Percentiles rank a stretch among this genome's conserved stretches.
Evolutionary conservation across 2,888 invertebrate genomes (phyloP).

Genomic region (Nymphalis polychloros): DNA sequence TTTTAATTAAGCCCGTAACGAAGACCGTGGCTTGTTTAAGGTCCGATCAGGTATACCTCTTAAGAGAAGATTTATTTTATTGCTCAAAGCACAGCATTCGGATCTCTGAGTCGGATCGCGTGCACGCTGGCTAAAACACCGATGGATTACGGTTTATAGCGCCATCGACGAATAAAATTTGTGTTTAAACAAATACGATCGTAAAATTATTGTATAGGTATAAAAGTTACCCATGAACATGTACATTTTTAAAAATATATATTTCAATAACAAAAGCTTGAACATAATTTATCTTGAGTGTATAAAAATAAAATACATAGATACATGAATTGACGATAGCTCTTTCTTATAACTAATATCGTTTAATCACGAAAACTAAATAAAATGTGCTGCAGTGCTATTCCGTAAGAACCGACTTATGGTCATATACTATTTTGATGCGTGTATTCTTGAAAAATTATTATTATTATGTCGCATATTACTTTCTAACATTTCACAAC

Average conservation of each 20-base stretch:
- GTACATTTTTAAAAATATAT: conserved; percentile 1
- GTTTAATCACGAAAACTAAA: conserved; percentile 24
- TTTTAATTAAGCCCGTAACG: conserved; percentile 80
- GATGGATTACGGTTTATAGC: conserved; percentile 63
- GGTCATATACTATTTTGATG: no score
- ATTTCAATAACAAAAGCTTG: conserved; percentile 12
- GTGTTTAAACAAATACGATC: conserved; percentile 59
- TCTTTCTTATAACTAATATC: conserved; percentile 22
- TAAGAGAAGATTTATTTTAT: conserved; percentile 79
- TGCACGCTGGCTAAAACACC: conserved; percentile 54
- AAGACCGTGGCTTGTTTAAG: conserved; percentile 72
- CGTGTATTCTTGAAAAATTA: no score
- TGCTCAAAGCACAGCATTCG: conserved; percentile 71
- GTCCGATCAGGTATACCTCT: conserved; percentile 72
- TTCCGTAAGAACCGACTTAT: not conserved
- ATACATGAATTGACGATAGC: not conserved
- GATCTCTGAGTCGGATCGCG: conserved; percentile 56
- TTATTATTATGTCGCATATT: no score
- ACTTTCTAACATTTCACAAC: no score
- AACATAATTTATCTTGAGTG: not conserved
- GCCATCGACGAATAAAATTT: conserved; percentile 59
- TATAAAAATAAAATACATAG: conserved; percentile 1
- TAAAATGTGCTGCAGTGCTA: not conserved
- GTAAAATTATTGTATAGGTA: conserved; percentile 39
- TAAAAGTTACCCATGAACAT: conserved; percentile 13